Percentiles rank a stretch among this genome's conserved stretches.
Conservation (phyloP, 2,888 invertebrate species). For the Lasioglossum marginatum region DNA sequence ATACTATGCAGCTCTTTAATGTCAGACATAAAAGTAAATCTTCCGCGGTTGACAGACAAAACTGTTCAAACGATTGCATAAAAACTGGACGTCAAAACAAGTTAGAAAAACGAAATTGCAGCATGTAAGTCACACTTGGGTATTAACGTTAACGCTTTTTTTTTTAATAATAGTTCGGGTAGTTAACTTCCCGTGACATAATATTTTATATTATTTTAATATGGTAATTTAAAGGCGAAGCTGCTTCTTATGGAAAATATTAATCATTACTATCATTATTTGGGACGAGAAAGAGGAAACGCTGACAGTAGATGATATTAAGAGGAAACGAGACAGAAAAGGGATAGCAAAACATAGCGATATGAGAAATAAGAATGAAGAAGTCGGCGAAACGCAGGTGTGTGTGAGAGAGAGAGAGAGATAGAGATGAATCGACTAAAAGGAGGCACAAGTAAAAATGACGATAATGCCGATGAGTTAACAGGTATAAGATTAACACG, state of each 20-base stretch:
- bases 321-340: background rate
- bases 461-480: background rate
- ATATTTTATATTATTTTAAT: slow-evolving; percentile 7
- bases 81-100: background rate
- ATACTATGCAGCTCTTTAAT: background rate
- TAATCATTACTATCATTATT: slow-evolving; percentile 1
- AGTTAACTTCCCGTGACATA: background rate
- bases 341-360: background rate
- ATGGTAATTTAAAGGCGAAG: background rate
- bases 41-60: background rate
- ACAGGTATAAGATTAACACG: background rate
- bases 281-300: background rate
- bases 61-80: background rate
- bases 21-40: background rate
- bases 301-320: background rate
- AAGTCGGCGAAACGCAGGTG: background rate
- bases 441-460: background rate
- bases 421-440: background rate
- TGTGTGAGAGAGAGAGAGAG: background rate
- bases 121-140: background rate
- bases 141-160: background rate
- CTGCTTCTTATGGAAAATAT: background rate
- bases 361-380: background rate
- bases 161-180: background rate
- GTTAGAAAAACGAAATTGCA: background rate